These are phyloP conservation scores for Drosophila setosimentum DNA, from an alignment of 2,888 invertebrate genomes.

Conservation along the genomic window DNA sequence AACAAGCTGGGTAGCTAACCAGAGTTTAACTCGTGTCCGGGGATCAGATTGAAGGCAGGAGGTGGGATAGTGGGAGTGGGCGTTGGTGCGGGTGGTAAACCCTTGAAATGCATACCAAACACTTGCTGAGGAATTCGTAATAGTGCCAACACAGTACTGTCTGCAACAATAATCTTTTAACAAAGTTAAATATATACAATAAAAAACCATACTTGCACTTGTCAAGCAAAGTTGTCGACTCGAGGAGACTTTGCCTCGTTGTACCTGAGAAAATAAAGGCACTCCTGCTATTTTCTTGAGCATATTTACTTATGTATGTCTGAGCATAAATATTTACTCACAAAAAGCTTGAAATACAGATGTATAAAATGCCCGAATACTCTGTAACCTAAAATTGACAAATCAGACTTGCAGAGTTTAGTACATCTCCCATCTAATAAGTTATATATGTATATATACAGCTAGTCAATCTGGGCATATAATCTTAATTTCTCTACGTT, in stretches of 20 bases:
- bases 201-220: neutral
- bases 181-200: neutral
- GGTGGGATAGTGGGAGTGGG: neutral
- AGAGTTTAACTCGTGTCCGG: constrained; percentile 7
- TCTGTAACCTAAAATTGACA: neutral
- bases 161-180: constrained; percentile 5
- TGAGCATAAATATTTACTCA: too few relatives aligned
- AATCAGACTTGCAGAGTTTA: neutral
- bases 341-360: neutral
- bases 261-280: neutral
- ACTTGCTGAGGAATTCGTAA: constrained; percentile 11
- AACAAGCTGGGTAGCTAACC: neutral
- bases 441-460: neutral
- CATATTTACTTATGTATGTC: neutral
- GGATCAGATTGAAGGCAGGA: neutral
- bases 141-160: neutral
- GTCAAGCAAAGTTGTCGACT: neutral
- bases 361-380: neutral
- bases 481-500: neutral
- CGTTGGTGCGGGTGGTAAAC: neutral
- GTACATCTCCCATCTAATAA: neutral
- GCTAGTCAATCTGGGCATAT: neutral
- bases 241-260: neutral
- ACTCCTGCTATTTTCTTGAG: too few relatives aligned
- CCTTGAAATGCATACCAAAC: constrained; percentile 9